Evolutionary conservation across 2,888 invertebrate species (phyloP).

Genomic region (Digitonthophagus gazella): DNA sequence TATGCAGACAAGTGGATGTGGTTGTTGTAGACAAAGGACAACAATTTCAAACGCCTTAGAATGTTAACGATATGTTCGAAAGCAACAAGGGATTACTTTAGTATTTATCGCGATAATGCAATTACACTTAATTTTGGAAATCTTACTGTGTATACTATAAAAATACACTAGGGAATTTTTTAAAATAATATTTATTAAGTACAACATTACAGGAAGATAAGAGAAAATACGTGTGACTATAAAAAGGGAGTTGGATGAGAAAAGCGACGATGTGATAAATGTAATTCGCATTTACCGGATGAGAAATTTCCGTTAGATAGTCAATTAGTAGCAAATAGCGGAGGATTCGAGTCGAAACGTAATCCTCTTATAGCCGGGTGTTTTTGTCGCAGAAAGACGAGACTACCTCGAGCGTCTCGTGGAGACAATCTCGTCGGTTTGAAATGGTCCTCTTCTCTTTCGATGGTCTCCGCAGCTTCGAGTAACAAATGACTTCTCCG

Average conservation of each 20-base stretch:
- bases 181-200: too few species aligned
- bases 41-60: too few species aligned
- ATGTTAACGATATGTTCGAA: too few species aligned
- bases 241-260: constrained; percentile 4
- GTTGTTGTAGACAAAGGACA: too few species aligned
- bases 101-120: too few species aligned
- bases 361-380: constrained; percentile 11
- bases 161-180: too few species aligned
- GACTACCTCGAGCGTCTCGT: constrained; percentile 9
- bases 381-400: background rate
- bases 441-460: constrained; percentile 8
- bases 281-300: constrained; percentile 12
- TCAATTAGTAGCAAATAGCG: constrained; percentile 13
- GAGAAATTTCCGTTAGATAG: constrained; percentile 13
- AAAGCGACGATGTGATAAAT: constrained; percentile 7
- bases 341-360: constrained; percentile 5
- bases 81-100: too few species aligned
- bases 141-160: too few species aligned
- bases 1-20: too few species aligned
- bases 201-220: too few species aligned
- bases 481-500: constrained; percentile 16
- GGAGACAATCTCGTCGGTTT: background rate
- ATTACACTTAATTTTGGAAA: too few species aligned
- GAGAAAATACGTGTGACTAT: background rate
- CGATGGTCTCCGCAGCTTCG: constrained; percentile 11